phyloP scores from a whole-genome alignment of 2,797 vertebrate genomes.

The Mareca strepera region DNA sequence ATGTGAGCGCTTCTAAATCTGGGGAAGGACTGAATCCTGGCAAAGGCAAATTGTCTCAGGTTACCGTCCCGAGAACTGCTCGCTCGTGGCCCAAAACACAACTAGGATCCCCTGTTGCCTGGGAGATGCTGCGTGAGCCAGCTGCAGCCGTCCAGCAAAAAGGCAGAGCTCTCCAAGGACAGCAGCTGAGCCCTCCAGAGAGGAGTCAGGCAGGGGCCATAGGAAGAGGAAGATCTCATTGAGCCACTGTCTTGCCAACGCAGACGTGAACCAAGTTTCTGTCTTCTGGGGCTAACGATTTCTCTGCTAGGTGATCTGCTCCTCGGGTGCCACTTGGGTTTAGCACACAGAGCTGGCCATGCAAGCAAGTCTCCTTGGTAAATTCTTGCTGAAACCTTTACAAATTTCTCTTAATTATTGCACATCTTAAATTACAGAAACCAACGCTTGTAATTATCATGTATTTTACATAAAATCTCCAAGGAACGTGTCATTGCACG shows the following conservation, averaged over 20 bases:
- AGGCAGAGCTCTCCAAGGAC: not conserved
- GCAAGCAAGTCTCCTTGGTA: not conserved
- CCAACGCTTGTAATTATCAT: not conserved
- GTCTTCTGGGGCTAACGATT: not conserved
- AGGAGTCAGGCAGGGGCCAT: accelerated
- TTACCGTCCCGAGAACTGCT: slow-evolving; percentile 11
- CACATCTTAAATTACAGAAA: not conserved
- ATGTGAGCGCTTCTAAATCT: slow-evolving; percentile 65
- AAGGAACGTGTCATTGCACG: not conserved
- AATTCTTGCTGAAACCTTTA: not conserved
- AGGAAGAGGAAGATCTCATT: not conserved
- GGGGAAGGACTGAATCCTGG: slow-evolving; percentile 43
- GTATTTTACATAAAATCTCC: not conserved
- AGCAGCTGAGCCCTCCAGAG: not conserved
- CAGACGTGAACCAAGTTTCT: not conserved
- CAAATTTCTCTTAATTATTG: not conserved
- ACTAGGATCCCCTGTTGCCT: not conserved
- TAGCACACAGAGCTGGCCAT: not conserved
- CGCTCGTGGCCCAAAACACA: slow-evolving; percentile 34
- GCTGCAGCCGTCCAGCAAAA: not conserved
- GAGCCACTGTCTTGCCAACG: accelerated
- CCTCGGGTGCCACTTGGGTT: not conserved
- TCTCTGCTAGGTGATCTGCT: not conserved
- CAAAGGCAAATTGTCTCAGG: slow-evolving; percentile 39
- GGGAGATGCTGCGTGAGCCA: slow-evolving; percentile 33